Base-by-base conservation (phyloP, 2,888 invertebrate species). In the Bugula neritina region DNA sequence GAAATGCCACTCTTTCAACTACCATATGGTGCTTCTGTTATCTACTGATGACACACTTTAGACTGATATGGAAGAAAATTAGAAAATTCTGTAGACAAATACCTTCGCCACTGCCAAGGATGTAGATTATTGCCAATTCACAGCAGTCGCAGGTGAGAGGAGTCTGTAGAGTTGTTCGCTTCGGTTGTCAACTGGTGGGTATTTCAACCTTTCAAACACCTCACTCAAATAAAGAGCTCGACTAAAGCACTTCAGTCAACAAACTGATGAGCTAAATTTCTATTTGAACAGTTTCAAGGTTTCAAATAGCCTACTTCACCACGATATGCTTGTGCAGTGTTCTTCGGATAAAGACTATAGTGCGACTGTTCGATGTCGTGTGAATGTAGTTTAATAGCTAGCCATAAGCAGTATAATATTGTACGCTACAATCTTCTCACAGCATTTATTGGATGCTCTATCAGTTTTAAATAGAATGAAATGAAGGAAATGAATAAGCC, bases 231-330 rank as follows among this genome's bases (percentile, higher is more conserved):
- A 17, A 31, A 63, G 25, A 17, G 31, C 31, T 27, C 27, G 63
- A 10, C 27, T 63, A 63, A 63, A 63, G 63, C 63, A 63, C 63
- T 63, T 63, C 27, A 34, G 63, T 63, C 63, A 63, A 63, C 63
- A 63, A 2, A n/a, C 63, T 27, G 63, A 63, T 63, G 63, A 63
- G 63, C 63, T 63, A 31, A 63, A 27, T 34, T 31, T 63, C 3
- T 63, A 63, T 63, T 63, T 63, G 63, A 25, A 25, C 27, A 63
- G 27, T 13, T 5, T 31, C 63, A 34, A 21, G 29, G 63, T 27
- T 27, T 63, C 63, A 63, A 63, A 63, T 63, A 63, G 27, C 63
- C 31, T 29, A 13, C 63, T 31, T 31, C n/a, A n/a, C n/a, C n/a
- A n/a, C n/a, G n/a, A n/a, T n/a, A n/a, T n/a, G n/a, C n/a, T n/a